These are phyloP conservation scores for Leptodirus hochenwartii DNA, from an alignment of 2,888 invertebrate species.

Conservation along the genomic window DNA sequence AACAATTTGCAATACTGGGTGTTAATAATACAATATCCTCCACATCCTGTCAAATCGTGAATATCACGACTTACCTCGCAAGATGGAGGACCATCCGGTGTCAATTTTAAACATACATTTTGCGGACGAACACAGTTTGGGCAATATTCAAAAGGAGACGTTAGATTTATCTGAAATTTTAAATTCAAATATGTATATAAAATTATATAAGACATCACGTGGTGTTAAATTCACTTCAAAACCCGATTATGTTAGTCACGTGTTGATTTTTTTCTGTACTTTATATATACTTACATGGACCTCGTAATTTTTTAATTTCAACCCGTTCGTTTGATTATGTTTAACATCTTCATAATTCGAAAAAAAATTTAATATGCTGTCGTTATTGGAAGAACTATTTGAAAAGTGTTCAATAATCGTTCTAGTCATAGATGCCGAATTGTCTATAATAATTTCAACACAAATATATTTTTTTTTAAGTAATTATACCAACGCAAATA, in stretches of 20 bases:
- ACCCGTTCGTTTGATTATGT: too few relatives aligned
- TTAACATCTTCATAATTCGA: too few relatives aligned
- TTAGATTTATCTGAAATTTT: not conserved
- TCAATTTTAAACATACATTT: slow-evolving; percentile 21
- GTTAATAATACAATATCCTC: slow-evolving; percentile 43
- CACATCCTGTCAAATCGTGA: slow-evolving; percentile 36
- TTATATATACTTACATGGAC: too few relatives aligned
- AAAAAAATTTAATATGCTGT: too few relatives aligned
- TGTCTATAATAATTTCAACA: too few relatives aligned
- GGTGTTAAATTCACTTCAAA: too few relatives aligned
- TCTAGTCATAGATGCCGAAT: too few relatives aligned
- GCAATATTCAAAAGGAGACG: not conserved
- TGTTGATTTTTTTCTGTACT: too few relatives aligned
- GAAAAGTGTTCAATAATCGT: too few relatives aligned
- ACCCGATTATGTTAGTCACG: too few relatives aligned
- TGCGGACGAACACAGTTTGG: slow-evolving; percentile 13
- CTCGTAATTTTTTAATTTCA: too few relatives aligned
- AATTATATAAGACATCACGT: not conserved
- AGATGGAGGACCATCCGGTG: slow-evolving; percentile 18
- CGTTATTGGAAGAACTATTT: too few relatives aligned
- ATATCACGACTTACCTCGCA: slow-evolving; percentile 19
- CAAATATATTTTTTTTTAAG: not conserved
- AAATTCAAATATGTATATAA: not conserved
- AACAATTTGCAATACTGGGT: slow-evolving; percentile 44
- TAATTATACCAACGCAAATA: not conserved